Conservation (phyloP, 2,888 invertebrate genomes). For the Iselma pallidipennis region DNA sequence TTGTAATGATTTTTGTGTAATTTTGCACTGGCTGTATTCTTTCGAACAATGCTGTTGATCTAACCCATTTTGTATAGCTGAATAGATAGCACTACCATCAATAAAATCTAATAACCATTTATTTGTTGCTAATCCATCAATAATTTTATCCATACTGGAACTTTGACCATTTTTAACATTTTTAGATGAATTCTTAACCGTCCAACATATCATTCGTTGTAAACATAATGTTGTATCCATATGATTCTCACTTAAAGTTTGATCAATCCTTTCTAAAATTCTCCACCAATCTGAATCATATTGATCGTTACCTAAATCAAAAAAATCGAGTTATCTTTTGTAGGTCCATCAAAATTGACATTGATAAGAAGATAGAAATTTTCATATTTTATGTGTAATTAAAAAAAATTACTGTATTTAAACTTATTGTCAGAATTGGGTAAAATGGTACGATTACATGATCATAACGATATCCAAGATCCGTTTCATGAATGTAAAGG, state of each 20-base stretch:
- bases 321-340: neutral
- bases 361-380: neutral
- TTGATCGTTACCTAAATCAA: slow-evolving; percentile 37
- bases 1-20: slow-evolving; percentile 25
- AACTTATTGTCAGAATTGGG: no score
- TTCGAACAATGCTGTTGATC: slow-evolving; percentile 31
- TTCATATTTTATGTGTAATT: neutral
- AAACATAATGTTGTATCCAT: slow-evolving; percentile 66
- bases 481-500: neutral
- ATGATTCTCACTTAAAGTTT: slow-evolving; percentile 60
- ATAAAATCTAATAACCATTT: slow-evolving; percentile 52
- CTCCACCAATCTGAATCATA: slow-evolving; percentile 14
- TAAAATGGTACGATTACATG: neutral
- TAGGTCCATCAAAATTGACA: neutral
- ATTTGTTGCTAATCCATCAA: slow-evolving; percentile 58
- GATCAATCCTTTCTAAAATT: slow-evolving; percentile 58
- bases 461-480: neutral
- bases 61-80: slow-evolving; percentile 59
- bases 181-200: slow-evolving; percentile 54
- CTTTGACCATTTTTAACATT: slow-evolving; percentile 52
- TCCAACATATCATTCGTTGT: slow-evolving; percentile 63
- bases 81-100: slow-evolving; percentile 60
- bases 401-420: neutral
- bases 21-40: slow-evolving; percentile 32
- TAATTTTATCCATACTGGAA: slow-evolving; percentile 56